Evolutionary conservation across 2,888 invertebrate species (phyloP).

Genomic region (Clusia tigrina): DNA sequence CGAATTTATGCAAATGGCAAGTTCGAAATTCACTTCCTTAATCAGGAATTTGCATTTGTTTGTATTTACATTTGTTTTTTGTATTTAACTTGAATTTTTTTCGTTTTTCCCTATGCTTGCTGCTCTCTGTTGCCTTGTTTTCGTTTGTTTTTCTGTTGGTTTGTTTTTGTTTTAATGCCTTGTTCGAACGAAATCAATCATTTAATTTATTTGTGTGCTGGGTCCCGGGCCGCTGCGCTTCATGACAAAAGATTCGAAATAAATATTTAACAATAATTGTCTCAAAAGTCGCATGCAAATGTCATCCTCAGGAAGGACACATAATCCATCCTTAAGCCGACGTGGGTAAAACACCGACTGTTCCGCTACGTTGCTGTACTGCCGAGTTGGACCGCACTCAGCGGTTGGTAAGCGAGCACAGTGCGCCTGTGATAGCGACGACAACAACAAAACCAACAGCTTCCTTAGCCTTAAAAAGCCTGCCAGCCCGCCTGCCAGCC

Average conservation of each 20-base stretch:
- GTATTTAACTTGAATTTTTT: slow-evolving; percentile 33
- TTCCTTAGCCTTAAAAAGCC: neutral
- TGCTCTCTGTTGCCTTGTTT: no score
- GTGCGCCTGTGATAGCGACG: neutral
- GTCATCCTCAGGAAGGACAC: slow-evolving; percentile 2
- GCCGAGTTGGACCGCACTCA: slow-evolving; percentile 1
- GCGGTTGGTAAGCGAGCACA: neutral
- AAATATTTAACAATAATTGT: slow-evolving; percentile 57
- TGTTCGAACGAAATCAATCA: slow-evolving; percentile 56
- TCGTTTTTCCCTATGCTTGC: slow-evolving; percentile 11
- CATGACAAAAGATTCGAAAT: slow-evolving; percentile 34
- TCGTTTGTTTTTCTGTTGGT: no score
- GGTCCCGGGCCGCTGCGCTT: neutral
- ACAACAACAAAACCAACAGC: neutral
- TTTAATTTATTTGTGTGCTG: slow-evolving; percentile 54
- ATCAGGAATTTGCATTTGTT: slow-evolving; percentile 49
- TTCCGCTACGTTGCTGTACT: no score
- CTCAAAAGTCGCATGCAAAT: slow-evolving; percentile 56
- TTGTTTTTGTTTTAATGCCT: slow-evolving; percentile 33
- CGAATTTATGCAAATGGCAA: slow-evolving; percentile 5
- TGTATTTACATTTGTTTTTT: slow-evolving; percentile 44
- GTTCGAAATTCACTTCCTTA: slow-evolving; percentile 9
- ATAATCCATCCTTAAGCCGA: slow-evolving; percentile 24
- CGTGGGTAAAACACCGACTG: slow-evolving; percentile 53
- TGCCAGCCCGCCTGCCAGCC: neutral